Evolutionary conservation across 2,113 vertebrate genomes (phyloP), one percentile per base, ranked within the genome.

Genomic region (Morone chrysops): DNA sequence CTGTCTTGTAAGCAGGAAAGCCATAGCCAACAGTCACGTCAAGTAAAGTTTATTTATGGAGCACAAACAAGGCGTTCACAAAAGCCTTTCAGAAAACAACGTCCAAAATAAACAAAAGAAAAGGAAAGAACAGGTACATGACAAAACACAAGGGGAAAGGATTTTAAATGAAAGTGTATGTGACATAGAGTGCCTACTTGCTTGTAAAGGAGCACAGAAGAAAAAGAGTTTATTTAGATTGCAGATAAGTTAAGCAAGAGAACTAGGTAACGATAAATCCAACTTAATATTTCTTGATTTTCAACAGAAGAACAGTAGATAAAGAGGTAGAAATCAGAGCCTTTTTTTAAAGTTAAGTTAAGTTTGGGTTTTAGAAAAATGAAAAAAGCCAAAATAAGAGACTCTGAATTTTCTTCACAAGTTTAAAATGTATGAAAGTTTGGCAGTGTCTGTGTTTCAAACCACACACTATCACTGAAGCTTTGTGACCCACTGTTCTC

Each of bases 401-500:
- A 41, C 1, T 18, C 31, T 0, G 1, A 8, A 3, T 72, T 36
- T 40, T 57, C 22, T 54, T 50, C 31, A 59, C n/a, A 20, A 53
- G 13, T 75, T 70, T 41, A 62, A 57, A 70, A 63, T 36, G 40
- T 61, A 40, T 25, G 4, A 70, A 82, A 70, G 67, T 80, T 17
- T 85, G 54, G 69, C 70, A 81, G n/a, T 5, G 1, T 45, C 25
- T 1, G 0, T 47, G 22, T 70, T 80, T 70, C 4, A 57, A 85
- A 71, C 47, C 59, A 78, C 16, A 40, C 56, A 73, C 71, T 51
- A n/a, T 69, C 54, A 36, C 36, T 60, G 36, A 90, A 82, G 65
- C 72, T 75, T 72, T 62, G 57, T 80, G 62, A 82, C 70, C 76
- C n/a, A 12, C 63, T 45, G 59, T 63, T 71, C 57, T 75, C 73